Evolutionary conservation across 2,797 vertebrate species (phyloP), one percentile per base, ranked within the genome.

Genomic region (Gymnodraco acuticeps): DNA sequence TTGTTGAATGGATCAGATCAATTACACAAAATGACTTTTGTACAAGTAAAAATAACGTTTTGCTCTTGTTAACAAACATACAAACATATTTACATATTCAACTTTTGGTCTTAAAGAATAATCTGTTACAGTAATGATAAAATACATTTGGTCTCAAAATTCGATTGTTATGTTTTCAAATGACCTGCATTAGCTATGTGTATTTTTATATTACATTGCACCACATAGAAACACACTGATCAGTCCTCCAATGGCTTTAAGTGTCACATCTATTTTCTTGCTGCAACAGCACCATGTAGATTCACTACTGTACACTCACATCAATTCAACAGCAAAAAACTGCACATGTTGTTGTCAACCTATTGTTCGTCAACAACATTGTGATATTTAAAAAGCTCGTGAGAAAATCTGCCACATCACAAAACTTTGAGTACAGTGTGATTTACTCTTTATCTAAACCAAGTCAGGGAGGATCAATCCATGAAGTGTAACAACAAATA

Each of bases 221-320:
- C 31, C 8, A 41, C 17, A 47, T 43, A 55, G 20, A 61, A 54
- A 63, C 54, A 62, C 51, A 66, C 62, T 15, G 14, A 23, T 66
- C 38, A 48, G 43, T 64, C 50, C 64, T 47, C n/a, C 17, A 54
- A 9, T 54, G 56, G 58, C 61, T 75, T 62, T 33, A 54, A 72
- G 3, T 58, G 27, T 63, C 19, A 53, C 19, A 14, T 52, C 20
- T 65, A 33, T 64, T 54, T 60, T 55, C 47, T 65, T 31, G 20
- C 47, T 14, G 23, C 4, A 2, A 59, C 46, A 81, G 61, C 65
- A 81, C 61, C 64, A 27, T 17, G 15, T 42, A 19, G 13, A 58
- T 8, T 10, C 13, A 41, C 59, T 33, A 59, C 31, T 41, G 17
- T 19, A 58, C 27, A 70, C 3, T 2, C 42, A 66, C 19, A 38